These are phyloP conservation scores for Lonchura striata DNA, from an alignment of 2,113 vertebrate genomes.

Conservation along the genomic window DNA sequence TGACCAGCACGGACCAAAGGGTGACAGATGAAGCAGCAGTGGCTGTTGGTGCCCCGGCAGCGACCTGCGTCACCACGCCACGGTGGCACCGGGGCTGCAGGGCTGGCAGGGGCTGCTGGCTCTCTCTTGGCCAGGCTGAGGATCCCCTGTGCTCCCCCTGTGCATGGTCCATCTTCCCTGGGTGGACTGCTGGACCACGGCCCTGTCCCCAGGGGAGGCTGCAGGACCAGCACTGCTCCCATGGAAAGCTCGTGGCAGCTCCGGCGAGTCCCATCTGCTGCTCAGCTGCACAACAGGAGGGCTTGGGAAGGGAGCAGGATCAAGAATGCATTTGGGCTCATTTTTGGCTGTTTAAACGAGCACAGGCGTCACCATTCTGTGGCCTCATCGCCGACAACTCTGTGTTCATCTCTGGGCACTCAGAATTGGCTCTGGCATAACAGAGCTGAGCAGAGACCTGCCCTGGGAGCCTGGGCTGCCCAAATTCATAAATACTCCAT, in stretches of 20 bases:
- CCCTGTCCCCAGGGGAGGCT: background rate
- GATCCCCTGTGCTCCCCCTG: background rate
- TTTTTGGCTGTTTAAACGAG: background rate
- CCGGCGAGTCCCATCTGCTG: background rate
- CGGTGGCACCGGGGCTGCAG: accelerated
- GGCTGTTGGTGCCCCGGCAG: background rate
- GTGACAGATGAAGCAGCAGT: background rate
- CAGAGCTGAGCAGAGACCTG: background rate
- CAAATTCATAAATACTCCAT: background rate
- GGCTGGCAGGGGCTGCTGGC: background rate
- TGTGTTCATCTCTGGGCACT: background rate
- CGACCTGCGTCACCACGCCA: background rate
- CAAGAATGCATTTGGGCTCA: background rate
- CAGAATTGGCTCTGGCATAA: background rate
- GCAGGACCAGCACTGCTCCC: background rate
- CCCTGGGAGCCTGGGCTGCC: background rate
- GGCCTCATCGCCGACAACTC: background rate
- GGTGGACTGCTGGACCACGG: background rate
- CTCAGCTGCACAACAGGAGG: background rate
- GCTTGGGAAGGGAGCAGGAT: background rate
- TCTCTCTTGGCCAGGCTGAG: background rate
- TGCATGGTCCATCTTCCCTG: background rate
- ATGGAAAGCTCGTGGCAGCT: accelerated
- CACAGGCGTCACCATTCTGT: accelerated
- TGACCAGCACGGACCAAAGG: background rate